Evolutionary conservation across 2,888 invertebrate genomes (phyloP), one percentile per base, ranked within the genome.

Genomic region (Argynnis bischoffii): DNA sequence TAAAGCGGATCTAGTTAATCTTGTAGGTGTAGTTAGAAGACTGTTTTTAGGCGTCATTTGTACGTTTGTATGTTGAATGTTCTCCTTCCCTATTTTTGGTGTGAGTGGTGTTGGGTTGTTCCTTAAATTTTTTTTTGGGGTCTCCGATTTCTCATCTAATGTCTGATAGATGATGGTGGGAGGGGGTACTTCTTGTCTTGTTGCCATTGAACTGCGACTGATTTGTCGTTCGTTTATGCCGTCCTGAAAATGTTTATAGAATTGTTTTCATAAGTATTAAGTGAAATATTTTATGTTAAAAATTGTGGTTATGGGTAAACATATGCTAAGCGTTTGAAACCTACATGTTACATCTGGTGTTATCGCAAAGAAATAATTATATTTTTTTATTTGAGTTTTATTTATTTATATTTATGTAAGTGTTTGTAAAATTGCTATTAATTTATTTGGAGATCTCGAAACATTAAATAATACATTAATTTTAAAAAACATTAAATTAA

Each of bases 181-280:
- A 16, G 76, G 2, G 11, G 72, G 55, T 70, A 79, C 84, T 35
- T 74, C 79, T 48, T 89, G 8, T 70, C 78, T 48, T 55, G 63
- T 87, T 53, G 79, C 86, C 81, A 94, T 83, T 0, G 94, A 94
- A 72, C 94, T 94, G 69, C 94, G 92, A 35, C 93, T 81, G 71
- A 93, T 92, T 61, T 90, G 86, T 48, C 91, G 89, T 48, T 92
- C 87, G 64, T 92, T 87, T 56, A 94, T 88, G 69, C 89, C 84
- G 50, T 94, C 93, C 89, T 94, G 88, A 16, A 89, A 90, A 63
- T 77, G 63, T 67, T 65, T 70, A 70, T 8, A 35, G 35, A 35
- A 35, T 35, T 35, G 8, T 35, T 35, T 6, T 35, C 8, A 35
- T 2, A 35, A 35, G 35, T 35, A 35, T 35, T 35, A 35, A 26